These are phyloP conservation scores for Musca domestica DNA, from an alignment of 1,140 invertebrate species.

Conservation along the genomic window DNA sequence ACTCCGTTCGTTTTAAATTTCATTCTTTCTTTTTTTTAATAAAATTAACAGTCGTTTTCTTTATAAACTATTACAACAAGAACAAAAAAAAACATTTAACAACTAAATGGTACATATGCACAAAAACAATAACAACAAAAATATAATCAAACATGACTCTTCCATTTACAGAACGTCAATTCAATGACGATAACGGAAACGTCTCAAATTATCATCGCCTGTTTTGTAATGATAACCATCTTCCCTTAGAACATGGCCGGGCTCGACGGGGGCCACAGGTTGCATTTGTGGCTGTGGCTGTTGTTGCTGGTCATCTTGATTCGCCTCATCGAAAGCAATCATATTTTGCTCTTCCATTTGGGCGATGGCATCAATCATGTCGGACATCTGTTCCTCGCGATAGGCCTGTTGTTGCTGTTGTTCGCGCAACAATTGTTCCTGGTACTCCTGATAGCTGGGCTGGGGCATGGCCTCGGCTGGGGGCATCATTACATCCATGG, in stretches of 20 bases:
- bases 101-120: background rate
- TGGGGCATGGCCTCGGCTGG: slow-evolving; percentile 24
- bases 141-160: background rate
- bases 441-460: slow-evolving; percentile 44
- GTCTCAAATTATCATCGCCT: slow-evolving; percentile 25
- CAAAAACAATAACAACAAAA: background rate
- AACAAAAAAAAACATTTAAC: too few relatives aligned
- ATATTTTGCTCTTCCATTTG: slow-evolving; percentile 14
- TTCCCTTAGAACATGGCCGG: slow-evolving; percentile 39
- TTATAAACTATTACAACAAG: too few relatives aligned
- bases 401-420: slow-evolving; percentile 10
- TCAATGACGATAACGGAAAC: slow-evolving; percentile 44
- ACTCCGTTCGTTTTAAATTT: too few relatives aligned
- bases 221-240: slow-evolving; percentile 49
- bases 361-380: slow-evolving; percentile 9
- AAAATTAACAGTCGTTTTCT: too few relatives aligned
- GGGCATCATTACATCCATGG: slow-evolving; percentile 31
- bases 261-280: slow-evolving; percentile 37
- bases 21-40: too few relatives aligned
- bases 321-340: background rate
- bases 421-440: slow-evolving; percentile 33
- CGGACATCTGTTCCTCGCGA: background rate
- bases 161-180: background rate
- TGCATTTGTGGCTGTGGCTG: slow-evolving; percentile 45
- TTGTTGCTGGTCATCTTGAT: too few relatives aligned